Evolutionary conservation across 2,888 invertebrate species (phyloP), one percentile per base, ranked within the genome.

Genomic region (Latrodectus hesperus): DNA sequence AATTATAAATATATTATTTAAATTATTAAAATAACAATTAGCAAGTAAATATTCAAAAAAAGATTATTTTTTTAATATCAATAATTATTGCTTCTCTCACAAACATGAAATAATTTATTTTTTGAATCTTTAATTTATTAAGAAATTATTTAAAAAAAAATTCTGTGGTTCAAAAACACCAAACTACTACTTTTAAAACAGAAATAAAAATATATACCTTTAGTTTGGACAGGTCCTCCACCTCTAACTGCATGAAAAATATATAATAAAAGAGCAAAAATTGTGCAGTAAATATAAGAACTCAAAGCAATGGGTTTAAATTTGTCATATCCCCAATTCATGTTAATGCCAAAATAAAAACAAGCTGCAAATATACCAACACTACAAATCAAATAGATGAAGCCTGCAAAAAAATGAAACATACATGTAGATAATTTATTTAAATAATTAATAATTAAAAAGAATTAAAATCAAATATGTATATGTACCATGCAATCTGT

Each of bases 281-380:
- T 1, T 9, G 74, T 17, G 10, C 70, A 64, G 52, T 88, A 88
- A 26, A 88, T 14, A 38, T 49, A 67, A 22, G 68, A 49, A 16
- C 88, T 83, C 22, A 88, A 70, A 10, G 79, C 71, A 16, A 79
- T 52, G 2, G 74, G 51, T 38, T 67, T 78, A 22, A 83, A 78
- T 49, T 83, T 88, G 12, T 82, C 83, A 71, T 70, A 83, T 2
- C 83, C 88, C 82, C 82, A 83, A 74, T 88, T 88, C 53, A 70
- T 83, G 22, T 88, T 68, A 10, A 88, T 22, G 10, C 65, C 83
- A 70, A 83, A 88, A 70, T 88, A 88, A 11, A 74, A 51, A 38
- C 68, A 68, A 6, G 60, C 38, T 10, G 52, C 73, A 53, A 88
- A 88, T 9, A 70, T 70, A 38, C 60, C 11, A 8, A 75, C 11